phyloP scores from a whole-genome alignment of 1,140 invertebrate genomes.

The Musca vetustissima region DNA sequence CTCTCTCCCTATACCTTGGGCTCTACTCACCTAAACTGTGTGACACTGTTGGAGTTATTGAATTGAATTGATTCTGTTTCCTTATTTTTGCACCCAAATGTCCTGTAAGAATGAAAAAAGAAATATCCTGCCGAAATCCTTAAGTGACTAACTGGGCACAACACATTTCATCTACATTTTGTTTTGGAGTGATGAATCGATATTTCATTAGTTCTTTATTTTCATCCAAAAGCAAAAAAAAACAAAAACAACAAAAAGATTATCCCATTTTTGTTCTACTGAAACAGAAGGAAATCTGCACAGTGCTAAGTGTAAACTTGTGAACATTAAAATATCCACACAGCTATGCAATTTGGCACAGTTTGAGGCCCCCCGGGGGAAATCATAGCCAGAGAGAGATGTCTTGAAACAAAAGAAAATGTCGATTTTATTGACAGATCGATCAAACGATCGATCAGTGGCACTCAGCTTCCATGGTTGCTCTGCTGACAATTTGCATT shows the following conservation, averaged over 20 bases:
- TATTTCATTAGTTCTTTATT: conserved; percentile 3
- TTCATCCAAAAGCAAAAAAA: no score
- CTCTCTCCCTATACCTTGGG: no score
- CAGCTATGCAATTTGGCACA: no score
- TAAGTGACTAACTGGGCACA: background rate
- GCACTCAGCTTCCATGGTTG: no score
- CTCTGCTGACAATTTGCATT: no score
- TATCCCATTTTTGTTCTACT: conserved; percentile 5
- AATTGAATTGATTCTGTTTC: conserved; percentile 8
- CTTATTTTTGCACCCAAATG: background rate
- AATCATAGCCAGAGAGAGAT: background rate
- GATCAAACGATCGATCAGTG: background rate
- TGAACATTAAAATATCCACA: conserved; percentile 8
- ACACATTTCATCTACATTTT: no score
- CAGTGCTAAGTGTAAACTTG: background rate
- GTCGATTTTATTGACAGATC: background rate
- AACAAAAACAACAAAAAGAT: background rate
- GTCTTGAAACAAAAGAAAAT: background rate
- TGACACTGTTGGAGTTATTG: conserved; percentile 3
- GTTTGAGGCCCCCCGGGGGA: background rate
- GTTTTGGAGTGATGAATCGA: background rate
- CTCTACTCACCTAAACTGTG: background rate
- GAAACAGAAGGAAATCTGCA: conserved; percentile 3
- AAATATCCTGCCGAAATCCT: background rate
- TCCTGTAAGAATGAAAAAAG: conserved; percentile 17